Evolutionary conservation across 1,140 invertebrate species (phyloP), one percentile per base, ranked within the genome.

Genomic region (Bombus impatiens): DNA sequence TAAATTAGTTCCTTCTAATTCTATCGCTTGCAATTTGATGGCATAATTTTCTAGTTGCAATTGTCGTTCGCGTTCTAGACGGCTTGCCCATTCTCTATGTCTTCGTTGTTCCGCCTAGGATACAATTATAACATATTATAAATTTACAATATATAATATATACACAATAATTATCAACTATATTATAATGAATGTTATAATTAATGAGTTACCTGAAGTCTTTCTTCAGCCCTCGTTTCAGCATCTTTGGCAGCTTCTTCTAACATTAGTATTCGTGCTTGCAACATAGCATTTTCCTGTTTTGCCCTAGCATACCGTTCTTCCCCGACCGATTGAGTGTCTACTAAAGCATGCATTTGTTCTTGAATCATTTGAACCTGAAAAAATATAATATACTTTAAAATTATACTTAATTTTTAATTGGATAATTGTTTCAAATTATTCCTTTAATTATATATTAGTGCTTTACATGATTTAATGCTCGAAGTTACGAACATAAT

Each of bases 211-310:
- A 94, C 94, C 87, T 95, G 96, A 78, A 99, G 95, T 87, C 97
- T 96, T 91, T 99, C 98, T 88, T 99, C 98, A 81, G 97, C 97
- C 88, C 98, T 96, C 79, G 98, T 95, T 94, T 99, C 98, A 67
- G 98, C 96, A 95, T 99, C 98, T 91, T 98, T 96, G 28, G 98
- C 96, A 92, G 98, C 98, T 94, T 99, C 98, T 93, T 99, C 98
- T 82, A 99, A 96, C 96, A 98, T 98, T 91, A 98, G 97, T 89
- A 99, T 97, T 92, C 98, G 96, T 5, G 98, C 97, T 92, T 98
- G 98, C 28, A 99, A 95, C 67, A 98, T 97, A 1, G 98, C 98
- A 96, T 99, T 98, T 94, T 99, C 98, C 78, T 98, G 97, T 92
- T 98, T 99, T 67, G 97, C 97, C 86, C 98, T 95, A 9, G 97